Conservation (phyloP, 2,113 vertebrate genomes). For the Sphyrna mokarran region DNA sequence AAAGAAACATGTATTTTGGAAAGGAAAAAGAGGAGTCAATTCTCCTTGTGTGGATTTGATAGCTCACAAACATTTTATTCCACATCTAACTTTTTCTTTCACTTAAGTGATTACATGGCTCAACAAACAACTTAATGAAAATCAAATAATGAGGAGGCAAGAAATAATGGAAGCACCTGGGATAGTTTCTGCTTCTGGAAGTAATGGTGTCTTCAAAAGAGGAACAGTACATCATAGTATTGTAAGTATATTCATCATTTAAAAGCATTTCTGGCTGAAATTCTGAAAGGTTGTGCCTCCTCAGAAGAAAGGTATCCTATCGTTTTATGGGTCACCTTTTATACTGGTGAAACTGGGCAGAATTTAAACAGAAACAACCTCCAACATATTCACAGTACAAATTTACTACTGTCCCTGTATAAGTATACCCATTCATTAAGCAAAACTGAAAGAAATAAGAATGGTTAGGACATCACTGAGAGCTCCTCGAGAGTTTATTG, state of each 20-base stretch:
- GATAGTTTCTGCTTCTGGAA: conserved; percentile 42
- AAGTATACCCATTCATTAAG: background rate
- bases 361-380: background rate
- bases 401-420: background rate
- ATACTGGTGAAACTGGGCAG: background rate
- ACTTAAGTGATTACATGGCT: conserved; percentile 82
- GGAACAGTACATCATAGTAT: conserved; percentile 49
- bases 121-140: conserved; percentile 91
- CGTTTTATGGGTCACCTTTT: background rate
- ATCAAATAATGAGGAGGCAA: conserved; percentile 63
- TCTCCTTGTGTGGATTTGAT: background rate
- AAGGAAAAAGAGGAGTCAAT: background rate
- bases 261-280: background rate
- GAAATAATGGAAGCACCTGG: conserved; percentile 51
- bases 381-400: background rate
- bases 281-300: background rate
- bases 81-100: conserved; percentile 33
- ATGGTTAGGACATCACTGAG: background rate
- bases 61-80: background rate
- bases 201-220: conserved; percentile 50
- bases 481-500: background rate
- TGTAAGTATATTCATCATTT: conserved; percentile 48
- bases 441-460: background rate
- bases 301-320: background rate
- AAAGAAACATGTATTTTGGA: too few species aligned